Conservation (phyloP, 2,113 vertebrate genomes). For the Microtus oregoni region DNA sequence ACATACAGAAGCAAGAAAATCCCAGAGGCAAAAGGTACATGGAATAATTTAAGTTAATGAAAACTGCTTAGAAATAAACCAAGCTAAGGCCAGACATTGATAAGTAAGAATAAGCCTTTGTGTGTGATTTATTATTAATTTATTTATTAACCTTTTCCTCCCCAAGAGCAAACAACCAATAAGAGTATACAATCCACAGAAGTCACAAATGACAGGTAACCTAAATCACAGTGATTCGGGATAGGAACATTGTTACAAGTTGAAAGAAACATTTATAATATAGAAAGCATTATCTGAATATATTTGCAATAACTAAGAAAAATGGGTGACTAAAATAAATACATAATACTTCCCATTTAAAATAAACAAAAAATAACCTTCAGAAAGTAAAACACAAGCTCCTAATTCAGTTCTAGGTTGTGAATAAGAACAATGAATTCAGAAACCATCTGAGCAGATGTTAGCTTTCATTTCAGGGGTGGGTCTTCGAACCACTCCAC, state of each 20-base stretch:
- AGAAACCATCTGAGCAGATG: slow-evolving; percentile 22
- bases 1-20: too few relatives aligned
- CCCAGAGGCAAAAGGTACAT: too few relatives aligned
- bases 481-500: too few relatives aligned
- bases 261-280: neutral
- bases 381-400: slow-evolving; percentile 3
- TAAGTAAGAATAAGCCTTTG: too few relatives aligned
- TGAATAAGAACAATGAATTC: neutral
- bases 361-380: neutral
- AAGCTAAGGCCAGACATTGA: too few relatives aligned
- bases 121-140: too few relatives aligned
- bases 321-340: neutral
- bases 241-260: neutral
- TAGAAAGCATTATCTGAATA: neutral
- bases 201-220: neutral
- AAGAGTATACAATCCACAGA: neutral
- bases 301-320: neutral
- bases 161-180: too few relatives aligned
- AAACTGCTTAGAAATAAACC: too few relatives aligned
- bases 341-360: neutral
- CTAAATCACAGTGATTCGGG: neutral
- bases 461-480: neutral
- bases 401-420: neutral
- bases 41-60: too few relatives aligned
- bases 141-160: too few relatives aligned